Conservation (phyloP, 1,140 invertebrate genomes). For the Cyrtorhinus lividipennis region DNA sequence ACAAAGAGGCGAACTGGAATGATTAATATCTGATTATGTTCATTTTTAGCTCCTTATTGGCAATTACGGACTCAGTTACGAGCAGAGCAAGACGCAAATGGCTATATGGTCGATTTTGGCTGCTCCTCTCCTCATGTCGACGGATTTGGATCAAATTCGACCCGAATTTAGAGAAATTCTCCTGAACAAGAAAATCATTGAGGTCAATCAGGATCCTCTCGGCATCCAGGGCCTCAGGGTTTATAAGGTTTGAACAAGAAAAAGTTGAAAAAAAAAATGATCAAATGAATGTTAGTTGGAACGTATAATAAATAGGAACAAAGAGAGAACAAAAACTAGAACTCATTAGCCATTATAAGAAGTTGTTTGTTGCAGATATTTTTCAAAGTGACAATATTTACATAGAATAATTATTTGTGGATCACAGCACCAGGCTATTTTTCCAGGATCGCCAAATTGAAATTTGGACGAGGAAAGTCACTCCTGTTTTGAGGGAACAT, state of each 20-base stretch:
- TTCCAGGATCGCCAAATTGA: background rate
- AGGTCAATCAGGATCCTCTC: slow-evolving; percentile 69
- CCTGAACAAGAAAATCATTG: slow-evolving; percentile 56
- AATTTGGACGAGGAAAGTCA: background rate
- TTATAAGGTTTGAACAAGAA: too few relatives aligned
- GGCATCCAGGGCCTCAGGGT: slow-evolving; percentile 48
- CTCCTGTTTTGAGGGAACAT: background rate
- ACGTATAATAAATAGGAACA: too few relatives aligned
- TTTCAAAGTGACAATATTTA: too few relatives aligned
- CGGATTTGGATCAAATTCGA: slow-evolving; percentile 57
- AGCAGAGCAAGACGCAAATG: slow-evolving; percentile 80
- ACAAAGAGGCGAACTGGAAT: too few relatives aligned
- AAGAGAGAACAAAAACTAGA: too few relatives aligned
- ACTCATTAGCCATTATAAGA: too few relatives aligned
- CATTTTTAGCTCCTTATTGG: slow-evolving; percentile 61
- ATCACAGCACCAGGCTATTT: too few relatives aligned
- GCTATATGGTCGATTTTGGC: slow-evolving; percentile 80
- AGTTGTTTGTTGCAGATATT: too few relatives aligned
- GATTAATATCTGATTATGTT: too few relatives aligned
- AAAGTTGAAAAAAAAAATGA: too few relatives aligned
- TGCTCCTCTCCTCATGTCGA: slow-evolving; percentile 77
- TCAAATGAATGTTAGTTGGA: too few relatives aligned
- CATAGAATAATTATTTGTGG: too few relatives aligned
- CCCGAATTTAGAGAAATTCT: slow-evolving; percentile 60
- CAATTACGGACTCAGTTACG: slow-evolving; percentile 77